Percentiles rank a stretch among this genome's conserved stretches.
phyloP scores from a whole-genome alignment of 1,140 invertebrate genomes.

The Metopolophium dirhodum region DNA sequence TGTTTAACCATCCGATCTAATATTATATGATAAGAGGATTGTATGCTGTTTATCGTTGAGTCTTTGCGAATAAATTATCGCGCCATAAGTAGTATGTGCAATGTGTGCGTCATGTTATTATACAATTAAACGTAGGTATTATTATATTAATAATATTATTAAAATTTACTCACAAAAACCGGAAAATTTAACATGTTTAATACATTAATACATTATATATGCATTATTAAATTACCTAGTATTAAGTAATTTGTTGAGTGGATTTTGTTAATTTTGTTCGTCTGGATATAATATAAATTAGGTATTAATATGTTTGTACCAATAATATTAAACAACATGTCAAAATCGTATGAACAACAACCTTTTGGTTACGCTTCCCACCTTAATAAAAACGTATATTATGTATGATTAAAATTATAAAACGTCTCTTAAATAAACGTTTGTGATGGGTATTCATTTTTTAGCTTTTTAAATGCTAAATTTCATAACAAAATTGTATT shows the following conservation, averaged over 20 bases:
- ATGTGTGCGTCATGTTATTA: background rate
- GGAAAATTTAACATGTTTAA: background rate
- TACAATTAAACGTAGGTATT: background rate
- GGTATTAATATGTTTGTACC: background rate
- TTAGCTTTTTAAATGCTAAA: background rate
- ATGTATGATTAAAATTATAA: background rate
- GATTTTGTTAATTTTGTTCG: background rate
- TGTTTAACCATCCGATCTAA: background rate
- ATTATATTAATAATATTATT: background rate
- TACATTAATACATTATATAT: background rate
- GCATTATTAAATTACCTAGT: background rate
- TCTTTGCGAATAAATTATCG: background rate
- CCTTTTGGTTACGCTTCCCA: background rate
- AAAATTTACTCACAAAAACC: background rate
- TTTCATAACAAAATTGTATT: background rate
- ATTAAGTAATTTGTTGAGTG: background rate
- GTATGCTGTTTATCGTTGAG: background rate
- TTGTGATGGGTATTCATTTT: background rate
- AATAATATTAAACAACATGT: background rate
- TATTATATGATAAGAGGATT: background rate
- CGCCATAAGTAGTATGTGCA: background rate
- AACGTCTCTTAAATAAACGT: background rate
- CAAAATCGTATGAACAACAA: background rate
- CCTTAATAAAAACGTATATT: background rate
- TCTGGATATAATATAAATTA: background rate